phyloP scores from a whole-genome alignment of 1,140 invertebrate species.

The Drosophila sechellia region DNA sequence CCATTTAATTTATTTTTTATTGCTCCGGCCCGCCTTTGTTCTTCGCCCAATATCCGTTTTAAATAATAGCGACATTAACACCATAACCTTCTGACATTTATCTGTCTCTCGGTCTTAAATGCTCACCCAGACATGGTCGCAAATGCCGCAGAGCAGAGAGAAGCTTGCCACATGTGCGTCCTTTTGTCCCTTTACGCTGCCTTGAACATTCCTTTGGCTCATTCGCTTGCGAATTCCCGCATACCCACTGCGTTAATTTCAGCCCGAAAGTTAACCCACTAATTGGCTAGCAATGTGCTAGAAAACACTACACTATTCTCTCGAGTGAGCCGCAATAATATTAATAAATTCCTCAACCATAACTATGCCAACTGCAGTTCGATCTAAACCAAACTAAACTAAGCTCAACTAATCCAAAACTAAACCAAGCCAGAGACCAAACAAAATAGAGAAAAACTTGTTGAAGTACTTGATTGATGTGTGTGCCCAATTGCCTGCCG shows the following conservation, averaged over 20 bases:
- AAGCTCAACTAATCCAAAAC: slow-evolving; percentile 25
- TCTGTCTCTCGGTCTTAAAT: slow-evolving; percentile 49
- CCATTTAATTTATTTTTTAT: slow-evolving; percentile 83
- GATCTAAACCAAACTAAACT: slow-evolving; percentile 7
- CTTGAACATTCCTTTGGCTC: slow-evolving; percentile 19
- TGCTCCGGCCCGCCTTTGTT: slow-evolving; percentile 65
- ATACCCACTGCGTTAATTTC: slow-evolving; percentile 49
- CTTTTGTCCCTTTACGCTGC: slow-evolving; percentile 24
- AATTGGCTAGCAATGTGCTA: slow-evolving; percentile 54
- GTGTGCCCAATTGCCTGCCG: slow-evolving; percentile 44
- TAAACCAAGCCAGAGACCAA: slow-evolving; percentile 46
- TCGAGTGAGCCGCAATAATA: slow-evolving; percentile 38
- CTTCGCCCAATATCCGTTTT: slow-evolving; percentile 73
- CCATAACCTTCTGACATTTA: slow-evolving; percentile 81
- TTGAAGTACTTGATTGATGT: slow-evolving; percentile 56
- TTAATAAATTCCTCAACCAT: slow-evolving; percentile 43
- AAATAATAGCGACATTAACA: slow-evolving; percentile 82
- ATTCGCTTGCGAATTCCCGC: slow-evolving; percentile 35
- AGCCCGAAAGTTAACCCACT: slow-evolving; percentile 57
- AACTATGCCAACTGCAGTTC: slow-evolving; percentile 36
- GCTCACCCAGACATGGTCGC: slow-evolving; percentile 12
- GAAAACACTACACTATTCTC: slow-evolving; percentile 15
- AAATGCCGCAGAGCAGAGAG: slow-evolving; percentile 1
- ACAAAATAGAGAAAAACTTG: slow-evolving; percentile 59
- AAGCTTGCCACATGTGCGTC: slow-evolving; percentile 37